Evolutionary conservation across 2,797 vertebrate species (phyloP).

Genomic region (Pitangus sulphuratus): DNA sequence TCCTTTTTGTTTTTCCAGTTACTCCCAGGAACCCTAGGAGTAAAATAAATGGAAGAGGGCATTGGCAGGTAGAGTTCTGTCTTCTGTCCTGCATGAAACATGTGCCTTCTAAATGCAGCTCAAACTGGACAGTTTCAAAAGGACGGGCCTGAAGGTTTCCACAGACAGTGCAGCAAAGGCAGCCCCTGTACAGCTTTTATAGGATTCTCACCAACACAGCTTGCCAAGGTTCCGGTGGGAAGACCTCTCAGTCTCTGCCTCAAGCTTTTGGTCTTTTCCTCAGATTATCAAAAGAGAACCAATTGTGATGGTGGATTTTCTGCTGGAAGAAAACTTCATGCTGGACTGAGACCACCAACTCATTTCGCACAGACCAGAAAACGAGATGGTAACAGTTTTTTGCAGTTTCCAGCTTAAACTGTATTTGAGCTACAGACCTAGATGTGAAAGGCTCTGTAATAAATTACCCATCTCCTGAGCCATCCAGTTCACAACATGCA

Average conservation of each 20-base stretch:
- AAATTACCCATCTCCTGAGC: constrained; percentile 65
- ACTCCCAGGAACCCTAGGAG: not conserved
- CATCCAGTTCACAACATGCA: constrained; percentile 47
- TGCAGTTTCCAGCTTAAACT: not conserved
- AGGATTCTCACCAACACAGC: not conserved
- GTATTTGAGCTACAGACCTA: not conserved
- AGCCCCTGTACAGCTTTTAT: not conserved
- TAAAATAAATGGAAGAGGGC: not conserved
- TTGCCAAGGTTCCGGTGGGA: not conserved
- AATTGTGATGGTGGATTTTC: constrained; percentile 31
- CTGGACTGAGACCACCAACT: constrained; percentile 48
- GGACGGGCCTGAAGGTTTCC: not conserved
- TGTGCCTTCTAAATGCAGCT: not conserved
- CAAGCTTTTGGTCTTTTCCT: constrained; percentile 19
- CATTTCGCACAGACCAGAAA: constrained; percentile 29
- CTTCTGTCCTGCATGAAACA: not conserved
- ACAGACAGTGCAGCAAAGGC: not conserved
- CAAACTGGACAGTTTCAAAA: not conserved
- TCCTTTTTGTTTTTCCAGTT: not conserved
- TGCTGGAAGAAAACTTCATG: constrained; percentile 13
- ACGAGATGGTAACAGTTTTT: not conserved
- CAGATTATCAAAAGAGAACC: not conserved
- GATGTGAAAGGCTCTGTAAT: constrained; percentile 63
- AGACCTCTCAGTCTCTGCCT: not conserved
- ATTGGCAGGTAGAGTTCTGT: not conserved